Percentiles rank a stretch among this genome's conserved stretches.
phyloP scores from a whole-genome alignment of 2,888 invertebrate species.

The Andrena hattorfiana region DNA sequence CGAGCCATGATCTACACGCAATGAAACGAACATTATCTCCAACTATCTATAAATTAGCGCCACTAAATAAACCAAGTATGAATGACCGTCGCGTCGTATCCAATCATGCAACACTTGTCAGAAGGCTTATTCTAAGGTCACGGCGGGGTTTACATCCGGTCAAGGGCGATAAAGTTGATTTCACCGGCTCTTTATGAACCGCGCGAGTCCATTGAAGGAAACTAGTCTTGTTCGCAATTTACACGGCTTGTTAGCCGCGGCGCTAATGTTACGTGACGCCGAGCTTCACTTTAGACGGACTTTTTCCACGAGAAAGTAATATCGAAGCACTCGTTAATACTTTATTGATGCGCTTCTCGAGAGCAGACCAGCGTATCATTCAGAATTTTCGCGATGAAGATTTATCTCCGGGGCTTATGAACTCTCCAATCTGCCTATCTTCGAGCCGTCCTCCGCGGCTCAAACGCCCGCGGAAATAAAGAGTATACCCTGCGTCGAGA shows the following conservation, averaged over 20 bases:
- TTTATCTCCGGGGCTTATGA: constrained; percentile 46
- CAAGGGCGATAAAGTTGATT: constrained; percentile 65
- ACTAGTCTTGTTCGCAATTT: constrained; percentile 57
- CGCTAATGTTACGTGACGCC: constrained; percentile 47
- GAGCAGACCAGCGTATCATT: constrained; percentile 16
- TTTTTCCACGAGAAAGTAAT: constrained; percentile 26
- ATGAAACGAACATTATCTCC: neutral
- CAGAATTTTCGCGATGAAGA: constrained; percentile 49
- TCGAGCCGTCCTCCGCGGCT: neutral
- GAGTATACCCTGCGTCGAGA: neutral
- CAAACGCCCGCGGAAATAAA: constrained; percentile 5
- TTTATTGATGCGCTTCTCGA: constrained; percentile 48
- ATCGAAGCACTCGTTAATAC: constrained; percentile 63
- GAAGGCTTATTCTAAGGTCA: constrained; percentile 16
- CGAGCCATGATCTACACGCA: neutral
- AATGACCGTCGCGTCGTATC: constrained; percentile 15
- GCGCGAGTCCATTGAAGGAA: constrained; percentile 46
- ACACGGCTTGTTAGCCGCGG: constrained; percentile 54
- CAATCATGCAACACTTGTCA: constrained; percentile 8
- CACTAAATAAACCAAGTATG: constrained; percentile 11
- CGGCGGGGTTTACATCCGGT: constrained; percentile 58
- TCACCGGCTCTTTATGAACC: constrained; percentile 38
- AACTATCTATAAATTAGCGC: neutral
- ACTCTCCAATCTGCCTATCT: neutral
- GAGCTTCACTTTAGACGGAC: neutral